Conservation (phyloP, 2,888 invertebrate genomes). For the Emmelina monodactyla region DNA sequence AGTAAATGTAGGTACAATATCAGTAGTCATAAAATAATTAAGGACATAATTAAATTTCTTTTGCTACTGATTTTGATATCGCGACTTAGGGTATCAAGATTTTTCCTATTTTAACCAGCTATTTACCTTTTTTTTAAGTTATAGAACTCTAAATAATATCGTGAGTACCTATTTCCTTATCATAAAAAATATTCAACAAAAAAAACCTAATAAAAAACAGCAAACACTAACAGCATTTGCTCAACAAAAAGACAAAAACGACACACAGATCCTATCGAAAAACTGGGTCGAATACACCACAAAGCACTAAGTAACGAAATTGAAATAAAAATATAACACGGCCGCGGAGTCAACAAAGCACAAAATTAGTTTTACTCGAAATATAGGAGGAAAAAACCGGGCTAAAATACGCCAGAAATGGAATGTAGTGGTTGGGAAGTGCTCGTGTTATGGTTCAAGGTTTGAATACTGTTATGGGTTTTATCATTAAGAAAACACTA, state of each 20-base stretch:
- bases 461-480: not conserved
- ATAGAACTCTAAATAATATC: no score
- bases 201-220: not conserved
- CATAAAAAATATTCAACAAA: not conserved
- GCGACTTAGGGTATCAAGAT: no score
- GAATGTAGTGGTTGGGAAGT: not conserved
- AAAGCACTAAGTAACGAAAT: conserved; percentile 1
- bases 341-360: conserved; percentile 9
- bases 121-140: no score
- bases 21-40: no score
- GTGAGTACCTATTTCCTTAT: no score
- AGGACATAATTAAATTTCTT: no score
- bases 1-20: no score
- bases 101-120: no score
- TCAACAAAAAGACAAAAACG: not conserved
- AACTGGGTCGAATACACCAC: conserved; percentile 2
- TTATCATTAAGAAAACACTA: not conserved
- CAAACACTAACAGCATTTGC: not conserved
- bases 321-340: conserved; percentile 1
- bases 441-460: not conserved
- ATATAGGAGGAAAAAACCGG: not conserved
- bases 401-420: not conserved
- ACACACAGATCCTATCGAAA: not conserved
- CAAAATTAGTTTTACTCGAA: conserved; percentile 11
- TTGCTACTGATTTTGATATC: no score